Evolutionary conservation across 2,888 invertebrate genomes (phyloP).

Genomic region (Leistus spinibarbis): DNA sequence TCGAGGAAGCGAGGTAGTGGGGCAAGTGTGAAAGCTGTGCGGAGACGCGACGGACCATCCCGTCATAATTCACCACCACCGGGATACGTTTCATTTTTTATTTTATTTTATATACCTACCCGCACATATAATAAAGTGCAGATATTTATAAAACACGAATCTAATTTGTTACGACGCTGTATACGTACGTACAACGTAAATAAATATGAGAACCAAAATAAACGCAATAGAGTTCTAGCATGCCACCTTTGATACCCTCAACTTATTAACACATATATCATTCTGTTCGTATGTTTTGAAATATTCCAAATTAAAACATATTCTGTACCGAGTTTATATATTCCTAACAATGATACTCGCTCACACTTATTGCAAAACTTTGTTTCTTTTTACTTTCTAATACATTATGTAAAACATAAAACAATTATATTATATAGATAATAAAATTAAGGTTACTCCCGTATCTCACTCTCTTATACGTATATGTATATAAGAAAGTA

Average conservation of each 20-base stretch:
- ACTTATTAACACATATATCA: background rate
- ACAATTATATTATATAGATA: no score
- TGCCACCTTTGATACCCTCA: background rate
- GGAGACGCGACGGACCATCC: background rate
- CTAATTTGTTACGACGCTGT: background rate
- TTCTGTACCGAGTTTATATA: no score
- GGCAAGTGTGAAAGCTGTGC: background rate
- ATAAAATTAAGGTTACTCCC: no score
- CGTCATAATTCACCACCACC: background rate
- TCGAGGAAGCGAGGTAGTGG: background rate
- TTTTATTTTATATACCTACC: background rate
- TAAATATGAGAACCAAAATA: background rate
- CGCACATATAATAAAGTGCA: constrained; percentile 4
- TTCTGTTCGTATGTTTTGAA: no score
- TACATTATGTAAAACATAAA: no score
- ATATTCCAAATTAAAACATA: no score
- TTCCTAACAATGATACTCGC: no score
- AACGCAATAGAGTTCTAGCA: background rate
- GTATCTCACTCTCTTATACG: no score
- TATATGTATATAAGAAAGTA: no score
- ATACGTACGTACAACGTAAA: background rate
- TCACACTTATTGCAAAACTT: no score
- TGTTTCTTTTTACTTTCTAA: no score
- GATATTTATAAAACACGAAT: constrained; percentile 9
- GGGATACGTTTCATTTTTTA: background rate